Evolutionary conservation across 2,113 vertebrate genomes (phyloP), one percentile per base, ranked within the genome.

Genomic region (Axis porcinus): DNA sequence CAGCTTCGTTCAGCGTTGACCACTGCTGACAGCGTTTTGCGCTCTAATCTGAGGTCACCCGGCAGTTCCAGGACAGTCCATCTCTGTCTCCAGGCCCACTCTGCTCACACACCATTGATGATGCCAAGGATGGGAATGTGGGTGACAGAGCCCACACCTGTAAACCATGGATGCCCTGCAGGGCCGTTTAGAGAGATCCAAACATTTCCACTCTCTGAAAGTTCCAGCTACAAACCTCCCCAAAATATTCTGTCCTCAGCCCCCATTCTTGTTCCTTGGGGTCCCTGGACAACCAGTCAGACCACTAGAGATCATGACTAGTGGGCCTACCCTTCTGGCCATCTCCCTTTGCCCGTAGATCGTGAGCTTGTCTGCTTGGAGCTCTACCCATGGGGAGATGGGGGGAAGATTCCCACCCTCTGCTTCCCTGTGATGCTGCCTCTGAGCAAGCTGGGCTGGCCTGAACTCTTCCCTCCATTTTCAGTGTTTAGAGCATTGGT

Each of bases 51-150:
- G 79, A 36, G 50, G 50, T 15, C 50, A 13, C 2, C 3, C 14
- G 50, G 33, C 2, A 0, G 21, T 2, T 25, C 30, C 23, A 2
- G 67, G 25, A 3, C 17, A 10, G 45, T 0, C 2, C 14, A 2
- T 0, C 62, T 52, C 19, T 16, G 25, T 27, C 40, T 64, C 74
- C 25, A 5, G n/a, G 47, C 4, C 21, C 47, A 1, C 50, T 12
- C 14, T 9, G n/a, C 3, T 36, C 36, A 5, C 27, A 6, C 0
- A 2, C 45, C 55, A 9, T 4, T 0, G 27, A 60, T 55, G 36
- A 50, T 6, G 10, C 36, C 6, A 4, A 7, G 28, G 70, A 0
- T 16, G 16, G 12, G 25, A 15, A 14, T 7, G 30, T 36, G 4
- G 13, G 8, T 57, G 7, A 4, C 10, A n/a, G 82, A 15, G 6